Evolutionary conservation across 2,113 vertebrate species (phyloP).

Genomic region (Anhinga rufa): DNA sequence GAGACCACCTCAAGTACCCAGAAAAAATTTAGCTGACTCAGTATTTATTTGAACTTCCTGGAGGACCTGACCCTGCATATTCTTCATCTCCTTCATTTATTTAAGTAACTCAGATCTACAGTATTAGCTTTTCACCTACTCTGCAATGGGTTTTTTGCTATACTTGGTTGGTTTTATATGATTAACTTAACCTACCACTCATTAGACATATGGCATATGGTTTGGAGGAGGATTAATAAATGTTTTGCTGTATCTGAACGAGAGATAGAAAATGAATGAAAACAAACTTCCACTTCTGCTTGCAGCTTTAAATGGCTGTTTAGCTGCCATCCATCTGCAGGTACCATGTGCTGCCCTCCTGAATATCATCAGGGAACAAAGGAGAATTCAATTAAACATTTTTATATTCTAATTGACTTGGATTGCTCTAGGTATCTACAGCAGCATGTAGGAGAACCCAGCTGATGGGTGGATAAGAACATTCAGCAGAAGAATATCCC

Average conservation of each 20-base stretch:
- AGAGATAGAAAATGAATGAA: conserved; percentile 69
- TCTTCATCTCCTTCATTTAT: neutral
- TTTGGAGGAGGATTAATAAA: conserved; percentile 79
- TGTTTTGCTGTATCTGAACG: conserved; percentile 70
- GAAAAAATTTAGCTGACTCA: neutral
- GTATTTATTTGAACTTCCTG: neutral
- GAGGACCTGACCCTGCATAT: neutral
- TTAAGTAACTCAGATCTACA: neutral
- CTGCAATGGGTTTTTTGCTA: neutral
- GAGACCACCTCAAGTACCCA: neutral
- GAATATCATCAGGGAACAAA: conserved; percentile 46
- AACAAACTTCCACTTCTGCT: conserved; percentile 72
- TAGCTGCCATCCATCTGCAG: conserved; percentile 60
- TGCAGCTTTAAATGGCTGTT: conserved; percentile 68
- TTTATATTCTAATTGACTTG: neutral
- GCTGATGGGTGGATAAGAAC: neutral
- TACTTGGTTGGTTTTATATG: conserved; percentile 65
- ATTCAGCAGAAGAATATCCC: neutral
- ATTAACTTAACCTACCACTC: conserved; percentile 70
- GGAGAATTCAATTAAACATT: conserved; percentile 33
- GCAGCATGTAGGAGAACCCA: neutral
- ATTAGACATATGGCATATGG: conserved; percentile 74
- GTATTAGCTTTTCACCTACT: neutral
- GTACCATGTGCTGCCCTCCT: conserved; percentile 47
- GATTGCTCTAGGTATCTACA: neutral